Percentiles rank a stretch among this genome's conserved stretches.
Conservation (phyloP, 2,888 invertebrate genomes). For the Pyrrhosoma nymphula region DNA sequence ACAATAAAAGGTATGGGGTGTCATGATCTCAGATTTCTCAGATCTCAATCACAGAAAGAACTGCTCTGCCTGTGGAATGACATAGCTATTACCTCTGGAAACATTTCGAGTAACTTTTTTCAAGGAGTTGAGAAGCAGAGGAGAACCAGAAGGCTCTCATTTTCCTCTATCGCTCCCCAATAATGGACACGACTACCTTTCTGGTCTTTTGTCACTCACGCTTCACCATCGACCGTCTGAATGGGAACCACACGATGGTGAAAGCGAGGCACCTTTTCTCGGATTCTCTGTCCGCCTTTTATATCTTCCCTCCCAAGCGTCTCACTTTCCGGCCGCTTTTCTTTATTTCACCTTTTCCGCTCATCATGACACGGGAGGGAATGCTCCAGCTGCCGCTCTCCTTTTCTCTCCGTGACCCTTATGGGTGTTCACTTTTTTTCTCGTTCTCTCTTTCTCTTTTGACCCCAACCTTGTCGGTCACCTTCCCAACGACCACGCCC, state of each 20-base stretch:
- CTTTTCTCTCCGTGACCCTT: constrained; percentile 20
- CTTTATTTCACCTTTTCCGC: not conserved
- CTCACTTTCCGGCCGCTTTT: not conserved
- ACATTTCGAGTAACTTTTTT: no score
- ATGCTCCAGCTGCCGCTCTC: not conserved
- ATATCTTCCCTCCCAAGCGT: not conserved
- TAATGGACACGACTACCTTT: no score
- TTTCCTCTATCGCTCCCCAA: no score
- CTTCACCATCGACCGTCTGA: not conserved
- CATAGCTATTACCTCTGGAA: no score
- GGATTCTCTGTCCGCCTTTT: not conserved
- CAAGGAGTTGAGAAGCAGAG: no score
- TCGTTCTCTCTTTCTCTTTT: not conserved
- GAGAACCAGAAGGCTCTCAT: no score
- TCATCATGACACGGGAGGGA: constrained; percentile 8
- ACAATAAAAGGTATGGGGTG: no score
- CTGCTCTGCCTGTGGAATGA: no score
- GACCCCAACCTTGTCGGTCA: not conserved
- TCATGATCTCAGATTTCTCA: no score
- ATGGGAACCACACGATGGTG: not conserved
- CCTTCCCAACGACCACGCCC: constrained; percentile 7
- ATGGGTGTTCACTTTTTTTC: not conserved
- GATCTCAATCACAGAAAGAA: no score
- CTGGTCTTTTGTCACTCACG: not conserved
- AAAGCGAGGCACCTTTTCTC: not conserved